Conservation (phyloP, 2,888 invertebrate genomes). For the Sarcophaga carnaria region DNA sequence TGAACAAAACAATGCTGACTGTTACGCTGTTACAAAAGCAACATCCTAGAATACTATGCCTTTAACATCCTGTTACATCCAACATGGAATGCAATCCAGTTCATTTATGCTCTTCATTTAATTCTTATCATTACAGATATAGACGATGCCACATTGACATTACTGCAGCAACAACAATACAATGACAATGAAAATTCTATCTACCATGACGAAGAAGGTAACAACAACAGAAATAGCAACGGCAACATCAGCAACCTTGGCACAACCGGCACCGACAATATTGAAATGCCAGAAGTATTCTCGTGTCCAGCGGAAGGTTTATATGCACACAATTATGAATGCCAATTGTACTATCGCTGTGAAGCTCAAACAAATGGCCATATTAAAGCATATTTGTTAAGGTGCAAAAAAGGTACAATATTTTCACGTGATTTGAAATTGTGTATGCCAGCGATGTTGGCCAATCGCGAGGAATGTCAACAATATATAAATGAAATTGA, state of each 20-base stretch:
- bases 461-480: conserved; percentile 87
- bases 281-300: conserved; percentile 77
- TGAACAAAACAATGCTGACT: too few species aligned
- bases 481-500: conserved; percentile 81
- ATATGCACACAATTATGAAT: conserved; percentile 87
- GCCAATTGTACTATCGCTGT: conserved; percentile 89
- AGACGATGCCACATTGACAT: conserved; percentile 51
- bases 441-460: conserved; percentile 88
- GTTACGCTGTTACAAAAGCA: not conserved
- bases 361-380: conserved; percentile 83
- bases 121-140: conserved; percentile 74
- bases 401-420: conserved; percentile 89
- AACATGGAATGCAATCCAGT: conserved; percentile 9
- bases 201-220: conserved; percentile 56
- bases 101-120: conserved; percentile 39
- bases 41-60: conserved; percentile 23
- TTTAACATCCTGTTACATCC: conserved; percentile 37
- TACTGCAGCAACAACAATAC: conserved; percentile 61
- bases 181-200: conserved; percentile 64
- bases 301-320: conserved; percentile 87
- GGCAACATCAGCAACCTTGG: conserved; percentile 4
- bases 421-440: conserved; percentile 87
- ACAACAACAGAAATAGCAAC: conserved; percentile 33
- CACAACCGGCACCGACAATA: conserved; percentile 47
- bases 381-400: conserved; percentile 85